These are phyloP conservation scores for Drosophila basisetae DNA, from an alignment of 2,888 invertebrate genomes.

Conservation along the genomic window DNA sequence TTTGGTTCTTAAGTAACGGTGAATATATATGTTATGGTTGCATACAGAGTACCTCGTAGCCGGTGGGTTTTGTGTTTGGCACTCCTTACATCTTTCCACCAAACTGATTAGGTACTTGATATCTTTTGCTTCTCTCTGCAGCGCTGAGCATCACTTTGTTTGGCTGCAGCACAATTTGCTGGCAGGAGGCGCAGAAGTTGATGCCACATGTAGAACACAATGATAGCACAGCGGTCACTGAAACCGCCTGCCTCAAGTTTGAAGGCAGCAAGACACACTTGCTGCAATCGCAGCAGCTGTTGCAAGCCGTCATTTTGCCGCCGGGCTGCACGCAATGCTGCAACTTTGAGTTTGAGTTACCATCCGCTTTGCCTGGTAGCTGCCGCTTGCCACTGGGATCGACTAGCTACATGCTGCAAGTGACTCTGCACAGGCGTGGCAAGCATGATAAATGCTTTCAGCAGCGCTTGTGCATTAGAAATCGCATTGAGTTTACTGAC, in stretches of 20 bases:
- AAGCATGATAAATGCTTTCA: conserved; percentile 61
- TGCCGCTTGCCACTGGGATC: conserved; percentile 58
- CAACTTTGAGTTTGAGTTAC: conserved; percentile 55
- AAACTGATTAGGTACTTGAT: conserved; percentile 54
- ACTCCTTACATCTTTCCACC: background rate
- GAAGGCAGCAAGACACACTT: conserved; percentile 44
- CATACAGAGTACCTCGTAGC: background rate
- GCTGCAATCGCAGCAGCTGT: conserved; percentile 35
- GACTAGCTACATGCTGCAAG: conserved; percentile 51
- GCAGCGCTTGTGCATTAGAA: conserved; percentile 56
- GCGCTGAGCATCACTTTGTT: conserved; percentile 59
- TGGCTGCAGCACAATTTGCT: conserved; percentile 54
- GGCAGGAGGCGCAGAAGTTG: conserved; percentile 52
- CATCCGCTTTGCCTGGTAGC: conserved; percentile 55
- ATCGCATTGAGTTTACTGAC: conserved; percentile 55
- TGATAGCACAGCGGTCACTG: conserved; percentile 53
- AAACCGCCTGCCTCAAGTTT: conserved; percentile 32
- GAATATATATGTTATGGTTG: background rate
- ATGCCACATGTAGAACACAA: conserved; percentile 65
- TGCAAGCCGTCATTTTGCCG: conserved; percentile 17
- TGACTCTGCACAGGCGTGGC: conserved; percentile 53
- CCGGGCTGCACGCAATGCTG: conserved; percentile 30
- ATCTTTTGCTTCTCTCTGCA: conserved; percentile 14
- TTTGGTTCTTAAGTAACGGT: background rate
- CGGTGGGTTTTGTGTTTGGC: background rate